A percentile compares a stretch with the other conserved stretches of the same genome.
Conservation (phyloP, 2,888 invertebrate species). For the Cyclophora punctaria region DNA sequence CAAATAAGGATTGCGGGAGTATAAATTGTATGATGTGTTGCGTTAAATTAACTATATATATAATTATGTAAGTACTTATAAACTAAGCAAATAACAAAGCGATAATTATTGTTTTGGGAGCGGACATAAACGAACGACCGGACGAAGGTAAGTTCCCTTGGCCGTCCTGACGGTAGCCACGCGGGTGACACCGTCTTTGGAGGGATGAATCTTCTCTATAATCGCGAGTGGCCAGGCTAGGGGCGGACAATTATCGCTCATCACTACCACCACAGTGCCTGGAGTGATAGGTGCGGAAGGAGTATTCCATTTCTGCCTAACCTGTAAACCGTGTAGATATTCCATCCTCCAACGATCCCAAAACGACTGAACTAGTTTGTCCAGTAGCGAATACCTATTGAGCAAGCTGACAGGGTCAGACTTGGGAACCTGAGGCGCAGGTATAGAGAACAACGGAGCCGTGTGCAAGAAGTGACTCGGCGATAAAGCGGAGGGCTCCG, state of each 20-base stretch:
- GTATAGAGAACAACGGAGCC: conserved; percentile 5
- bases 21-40: too few relatives aligned
- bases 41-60: too few relatives aligned
- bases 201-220: conserved; percentile 7
- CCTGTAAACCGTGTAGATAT: conserved; percentile 9
- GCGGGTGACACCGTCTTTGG: conserved; percentile 3
- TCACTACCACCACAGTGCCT: conserved; percentile 8
- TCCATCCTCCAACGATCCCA: conserved; percentile 9
- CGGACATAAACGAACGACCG: conserved; percentile 1
- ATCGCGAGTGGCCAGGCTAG: conserved; percentile 9
- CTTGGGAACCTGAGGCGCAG: background rate
- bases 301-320: conserved; percentile 8
- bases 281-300: conserved; percentile 1
- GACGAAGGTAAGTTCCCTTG: conserved; percentile 4
- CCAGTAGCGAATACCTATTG: conserved; percentile 2
- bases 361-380: conserved; percentile 10
- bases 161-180: conserved; percentile 4
- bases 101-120: conserved; percentile 1
- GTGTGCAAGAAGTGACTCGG: conserved; percentile 12
- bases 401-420: background rate
- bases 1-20: too few relatives aligned
- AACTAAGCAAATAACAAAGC: too few relatives aligned
- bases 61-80: too few relatives aligned
- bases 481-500: conserved; percentile 1
- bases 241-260: conserved; percentile 5